Conservation (phyloP, 2,888 invertebrate species). For the Parnassius orleans region DNA sequence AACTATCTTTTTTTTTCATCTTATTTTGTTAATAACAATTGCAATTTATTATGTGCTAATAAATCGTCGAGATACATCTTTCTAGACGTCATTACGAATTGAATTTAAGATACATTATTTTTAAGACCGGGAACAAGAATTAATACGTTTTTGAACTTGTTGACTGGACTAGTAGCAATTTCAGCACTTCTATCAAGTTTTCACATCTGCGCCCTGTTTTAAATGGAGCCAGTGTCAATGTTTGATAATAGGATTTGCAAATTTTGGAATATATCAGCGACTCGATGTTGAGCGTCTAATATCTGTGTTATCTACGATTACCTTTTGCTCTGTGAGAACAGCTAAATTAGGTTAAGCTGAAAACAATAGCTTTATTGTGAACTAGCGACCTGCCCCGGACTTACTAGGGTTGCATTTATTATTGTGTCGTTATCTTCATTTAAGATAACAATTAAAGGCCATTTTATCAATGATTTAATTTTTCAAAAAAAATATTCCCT, state of each 20-base stretch:
- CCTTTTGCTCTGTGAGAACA: constrained; percentile 4
- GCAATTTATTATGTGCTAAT: too few species aligned
- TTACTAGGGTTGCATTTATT: neutral
- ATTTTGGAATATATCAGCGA: constrained; percentile 6
- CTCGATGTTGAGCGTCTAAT: constrained; percentile 7
- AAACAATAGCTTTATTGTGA: neutral
- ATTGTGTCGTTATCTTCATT: neutral
- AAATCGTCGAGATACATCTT: too few species aligned
- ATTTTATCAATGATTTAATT: too few species aligned
- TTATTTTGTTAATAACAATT: too few species aligned
- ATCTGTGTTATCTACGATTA: constrained; percentile 9
- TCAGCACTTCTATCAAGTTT: neutral
- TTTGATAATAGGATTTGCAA: constrained; percentile 19
- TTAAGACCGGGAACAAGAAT: too few species aligned
- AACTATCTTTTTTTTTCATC: too few species aligned
- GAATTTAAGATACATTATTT: too few species aligned
- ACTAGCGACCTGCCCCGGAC: neutral
- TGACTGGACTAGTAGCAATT: too few species aligned
- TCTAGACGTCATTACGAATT: too few species aligned
- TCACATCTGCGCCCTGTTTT: constrained; percentile 5
- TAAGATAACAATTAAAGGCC: neutral
- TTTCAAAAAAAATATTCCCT: too few species aligned
- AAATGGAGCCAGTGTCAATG: constrained; percentile 8
- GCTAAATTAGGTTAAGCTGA: neutral
- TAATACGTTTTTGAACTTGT: too few species aligned